Evolutionary conservation across 1,140 invertebrate genomes (phyloP).

Genomic region (Euura lappo): DNA sequence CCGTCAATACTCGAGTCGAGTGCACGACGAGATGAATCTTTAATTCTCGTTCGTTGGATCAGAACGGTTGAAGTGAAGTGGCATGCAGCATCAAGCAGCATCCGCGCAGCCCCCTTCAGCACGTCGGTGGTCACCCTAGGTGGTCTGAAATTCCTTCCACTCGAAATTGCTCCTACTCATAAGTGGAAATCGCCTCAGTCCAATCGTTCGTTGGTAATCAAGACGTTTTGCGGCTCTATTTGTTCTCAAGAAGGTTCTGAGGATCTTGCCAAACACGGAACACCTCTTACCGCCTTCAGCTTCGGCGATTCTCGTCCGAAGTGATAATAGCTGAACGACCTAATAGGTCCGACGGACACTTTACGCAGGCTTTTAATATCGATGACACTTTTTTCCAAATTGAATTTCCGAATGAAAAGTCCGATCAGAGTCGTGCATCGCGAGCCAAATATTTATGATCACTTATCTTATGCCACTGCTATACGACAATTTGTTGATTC

Average conservation of each 20-base stretch:
- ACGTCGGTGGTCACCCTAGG: constrained; percentile 40
- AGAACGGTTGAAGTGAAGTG: neutral
- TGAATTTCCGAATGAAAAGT: no score
- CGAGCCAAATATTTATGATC: no score
- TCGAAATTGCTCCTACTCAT: constrained; percentile 45
- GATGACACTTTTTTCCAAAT: no score
- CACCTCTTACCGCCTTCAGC: neutral
- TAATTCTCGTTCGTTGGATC: constrained; percentile 2
- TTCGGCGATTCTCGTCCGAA: no score
- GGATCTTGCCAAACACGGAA: neutral
- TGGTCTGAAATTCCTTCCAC: constrained; percentile 52
- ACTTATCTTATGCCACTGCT: no score
- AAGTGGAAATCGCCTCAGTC: constrained; percentile 45
- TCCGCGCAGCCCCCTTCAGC: neutral
- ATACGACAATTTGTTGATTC: no score
- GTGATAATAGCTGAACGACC: no score
- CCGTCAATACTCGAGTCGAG: constrained; percentile 1
- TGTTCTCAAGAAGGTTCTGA: neutral
- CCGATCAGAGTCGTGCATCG: no score
- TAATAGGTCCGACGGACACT: no score
- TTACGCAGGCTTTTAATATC: no score
- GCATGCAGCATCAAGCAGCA: neutral
- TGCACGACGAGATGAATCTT: constrained; percentile 1
- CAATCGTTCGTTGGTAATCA: constrained; percentile 37
- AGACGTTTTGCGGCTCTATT: constrained; percentile 11